Conservation (phyloP, 1,140 invertebrate genomes). For the Sarcophaga peregrina region DNA sequence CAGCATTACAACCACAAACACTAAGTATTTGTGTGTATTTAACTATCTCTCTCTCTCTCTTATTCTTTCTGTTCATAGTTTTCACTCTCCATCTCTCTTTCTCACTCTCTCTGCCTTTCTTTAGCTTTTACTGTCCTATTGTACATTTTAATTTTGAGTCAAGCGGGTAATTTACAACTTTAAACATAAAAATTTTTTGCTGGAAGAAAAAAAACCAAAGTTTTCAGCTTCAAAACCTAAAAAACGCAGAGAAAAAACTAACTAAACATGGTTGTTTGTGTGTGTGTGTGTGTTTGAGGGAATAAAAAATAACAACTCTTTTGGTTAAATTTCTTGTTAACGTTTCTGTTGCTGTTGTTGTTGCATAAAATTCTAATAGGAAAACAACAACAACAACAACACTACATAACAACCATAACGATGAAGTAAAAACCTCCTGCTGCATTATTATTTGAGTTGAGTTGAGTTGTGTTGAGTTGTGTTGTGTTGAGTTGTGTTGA, state of each 20-base stretch:
- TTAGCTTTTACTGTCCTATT: not conserved
- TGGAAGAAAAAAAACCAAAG: no score
- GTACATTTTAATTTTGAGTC: constrained; percentile 25
- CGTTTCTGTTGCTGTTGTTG: not conserved
- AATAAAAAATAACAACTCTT: constrained; percentile 16
- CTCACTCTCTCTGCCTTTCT: not conserved
- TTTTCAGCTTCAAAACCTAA: not conserved
- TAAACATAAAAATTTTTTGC: not conserved
- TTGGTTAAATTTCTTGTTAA: not conserved
- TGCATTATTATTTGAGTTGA: not conserved
- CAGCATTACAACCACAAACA: constrained; percentile 13
- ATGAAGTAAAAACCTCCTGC: not conserved
- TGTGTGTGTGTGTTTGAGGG: no score
- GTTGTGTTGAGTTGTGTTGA: constrained; percentile 2
- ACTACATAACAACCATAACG: not conserved
- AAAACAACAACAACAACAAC: not conserved
- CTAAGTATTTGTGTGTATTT: not conserved
- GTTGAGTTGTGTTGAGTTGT: not conserved
- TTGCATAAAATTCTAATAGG: not conserved
- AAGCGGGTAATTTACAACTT: constrained; percentile 26
- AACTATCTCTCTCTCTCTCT: no score
- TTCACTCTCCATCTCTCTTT: no score
- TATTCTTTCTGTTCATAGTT: not conserved
- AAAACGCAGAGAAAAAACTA: not conserved
- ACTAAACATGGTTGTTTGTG: not conserved